These are phyloP conservation scores for Melanocharis versteri DNA, from an alignment of 2,113 vertebrate genomes.

Conservation along the genomic window DNA sequence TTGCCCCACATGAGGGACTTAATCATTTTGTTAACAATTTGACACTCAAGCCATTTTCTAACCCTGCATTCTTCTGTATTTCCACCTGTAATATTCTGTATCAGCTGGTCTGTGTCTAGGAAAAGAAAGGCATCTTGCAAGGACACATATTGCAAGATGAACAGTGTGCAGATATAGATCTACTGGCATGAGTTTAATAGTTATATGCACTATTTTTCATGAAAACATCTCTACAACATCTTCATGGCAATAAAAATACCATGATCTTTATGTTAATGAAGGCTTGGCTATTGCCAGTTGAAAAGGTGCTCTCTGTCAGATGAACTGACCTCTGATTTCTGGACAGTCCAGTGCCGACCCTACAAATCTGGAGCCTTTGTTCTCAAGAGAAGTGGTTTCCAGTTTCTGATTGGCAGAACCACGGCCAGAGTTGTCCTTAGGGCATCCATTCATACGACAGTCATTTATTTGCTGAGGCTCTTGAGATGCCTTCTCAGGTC, in stretches of 20 bases:
- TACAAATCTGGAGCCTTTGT: conserved; percentile 24
- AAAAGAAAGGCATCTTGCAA: not conserved
- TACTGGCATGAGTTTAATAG: not conserved
- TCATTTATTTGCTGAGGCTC: conserved; percentile 21
- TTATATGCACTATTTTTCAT: not conserved
- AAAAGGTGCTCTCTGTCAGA: not conserved
- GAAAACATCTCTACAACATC: not conserved
- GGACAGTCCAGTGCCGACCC: not conserved
- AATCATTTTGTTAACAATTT: not conserved
- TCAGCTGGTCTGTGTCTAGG: not conserved
- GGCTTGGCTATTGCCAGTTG: not conserved
- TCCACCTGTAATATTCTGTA: not conserved
- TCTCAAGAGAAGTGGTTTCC: conserved; percentile 22
- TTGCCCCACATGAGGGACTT: not conserved
- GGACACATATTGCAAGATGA: not conserved
- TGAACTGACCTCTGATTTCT: conserved; percentile 68
- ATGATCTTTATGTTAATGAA: not conserved
- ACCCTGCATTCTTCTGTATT: not conserved
- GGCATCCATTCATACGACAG: conserved; percentile 29
- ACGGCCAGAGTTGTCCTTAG: conserved; percentile 57
- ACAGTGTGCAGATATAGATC: not conserved
- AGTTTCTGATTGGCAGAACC: conserved; percentile 57
- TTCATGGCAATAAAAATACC: not conserved
- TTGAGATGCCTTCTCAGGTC: conserved; percentile 32
- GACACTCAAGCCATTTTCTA: not conserved